Evolutionary conservation across 2,888 invertebrate genomes (phyloP), one percentile per base, ranked within the genome.

Genomic region (Plebejus melissa): DNA sequence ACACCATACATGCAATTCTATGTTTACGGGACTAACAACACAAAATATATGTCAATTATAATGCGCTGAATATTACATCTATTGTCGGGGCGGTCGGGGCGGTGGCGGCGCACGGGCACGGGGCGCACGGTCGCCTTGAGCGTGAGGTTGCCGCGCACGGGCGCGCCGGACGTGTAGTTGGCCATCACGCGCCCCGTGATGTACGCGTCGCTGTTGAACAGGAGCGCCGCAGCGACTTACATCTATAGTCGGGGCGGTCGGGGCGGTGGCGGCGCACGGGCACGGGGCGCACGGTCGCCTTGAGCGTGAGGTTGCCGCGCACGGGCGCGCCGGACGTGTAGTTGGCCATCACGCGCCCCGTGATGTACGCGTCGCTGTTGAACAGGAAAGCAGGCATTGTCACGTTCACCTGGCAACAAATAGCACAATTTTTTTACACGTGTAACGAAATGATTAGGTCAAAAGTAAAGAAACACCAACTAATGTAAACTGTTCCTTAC

Each of bases 341-440:
- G 95, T 99, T 99, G 0, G 99, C 98, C 95, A 97, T 97, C 2
- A 99, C 95, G 0, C 96, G 95, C 0, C 99, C 99, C 83, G 96
- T 95, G 83, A 99, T 96, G 83, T 94, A 98, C 11, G 94, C 95
- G 82, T 98, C 98, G 36, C 96, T 96, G 83, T 97, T 97, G 87
- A 98, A 97, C 92, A 99, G 97, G 88, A 98, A 98, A 0, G 98
- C 97, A 0, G 98, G 98, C 96, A 98, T 98, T 0, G 98, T 98
- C 0, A 99, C 98, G 88, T 99, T 99, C 0, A 98, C 97, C 95
- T 95, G 84, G 4, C 4, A 9, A 65, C 1, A 13, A 16, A 65
- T 1, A 13, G n/a, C 7, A 16, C 2, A 1, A 22, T 13, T 7
- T 58, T 7, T 22, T 22, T 22, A 22, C 22, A 22, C 22, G 22